These are phyloP conservation scores for Xiphorhynchus elegans DNA, from an alignment of 2,113 vertebrate genomes.

Conservation along the genomic window DNA sequence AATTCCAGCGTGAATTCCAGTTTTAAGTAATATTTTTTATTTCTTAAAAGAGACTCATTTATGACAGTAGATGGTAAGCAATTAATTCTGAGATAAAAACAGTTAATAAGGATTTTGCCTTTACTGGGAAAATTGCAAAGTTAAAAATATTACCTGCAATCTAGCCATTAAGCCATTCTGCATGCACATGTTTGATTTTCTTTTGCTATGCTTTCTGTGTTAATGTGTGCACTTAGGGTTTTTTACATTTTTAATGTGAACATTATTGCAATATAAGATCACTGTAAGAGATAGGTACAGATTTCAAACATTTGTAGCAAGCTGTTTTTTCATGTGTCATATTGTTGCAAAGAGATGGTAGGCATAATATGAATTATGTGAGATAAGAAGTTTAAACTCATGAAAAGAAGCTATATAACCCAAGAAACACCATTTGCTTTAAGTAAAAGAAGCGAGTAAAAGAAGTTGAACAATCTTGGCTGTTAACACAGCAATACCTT, in stretches of 20 bases:
- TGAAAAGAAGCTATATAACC: background rate
- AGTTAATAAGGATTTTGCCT: background rate
- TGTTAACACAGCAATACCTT: background rate
- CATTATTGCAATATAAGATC: background rate
- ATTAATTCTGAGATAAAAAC: background rate
- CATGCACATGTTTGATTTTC: background rate
- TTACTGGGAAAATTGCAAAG: background rate
- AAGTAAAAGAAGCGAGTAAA: background rate
- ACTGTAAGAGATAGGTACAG: background rate
- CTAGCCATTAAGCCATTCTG: background rate
- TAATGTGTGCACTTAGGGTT: background rate
- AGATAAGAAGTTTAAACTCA: background rate
- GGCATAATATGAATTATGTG: background rate
- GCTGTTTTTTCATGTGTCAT: accelerated
- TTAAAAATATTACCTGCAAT: background rate
- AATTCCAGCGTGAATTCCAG: background rate
- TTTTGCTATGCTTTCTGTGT: background rate
- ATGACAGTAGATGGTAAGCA: background rate
- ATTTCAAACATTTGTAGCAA: background rate
- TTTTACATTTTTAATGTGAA: background rate
- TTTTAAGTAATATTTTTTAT: background rate
- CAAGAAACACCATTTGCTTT: background rate
- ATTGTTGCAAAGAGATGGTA: background rate
- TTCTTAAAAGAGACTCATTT: background rate
- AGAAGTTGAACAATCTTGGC: background rate